These are phyloP conservation scores for Eupsilia transversa DNA, from an alignment of 2,888 invertebrate species.

Conservation along the genomic window DNA sequence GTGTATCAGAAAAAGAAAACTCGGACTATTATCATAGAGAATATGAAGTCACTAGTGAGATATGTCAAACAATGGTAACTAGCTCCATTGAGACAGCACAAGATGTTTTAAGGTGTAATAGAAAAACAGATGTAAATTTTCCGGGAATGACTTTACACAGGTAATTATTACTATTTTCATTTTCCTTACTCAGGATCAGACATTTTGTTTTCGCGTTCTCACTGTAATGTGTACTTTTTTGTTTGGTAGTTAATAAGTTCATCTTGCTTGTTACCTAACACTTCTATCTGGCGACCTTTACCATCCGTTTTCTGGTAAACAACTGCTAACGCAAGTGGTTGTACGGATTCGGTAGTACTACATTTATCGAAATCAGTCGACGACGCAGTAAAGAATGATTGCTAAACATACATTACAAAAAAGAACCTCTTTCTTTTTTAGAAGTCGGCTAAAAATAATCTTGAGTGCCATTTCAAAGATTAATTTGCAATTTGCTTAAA, in stretches of 20 bases:
- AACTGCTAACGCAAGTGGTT: background rate
- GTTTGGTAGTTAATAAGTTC: background rate
- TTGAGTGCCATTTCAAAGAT: conserved; percentile 14
- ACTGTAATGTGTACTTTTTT: background rate
- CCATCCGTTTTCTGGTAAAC: conserved; percentile 13
- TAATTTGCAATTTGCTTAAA: background rate
- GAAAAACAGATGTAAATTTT: conserved; percentile 68
- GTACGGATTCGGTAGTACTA: background rate
- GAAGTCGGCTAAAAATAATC: conserved; percentile 6
- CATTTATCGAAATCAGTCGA: background rate
- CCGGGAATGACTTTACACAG: conserved; percentile 80
- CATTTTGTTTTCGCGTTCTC: background rate
- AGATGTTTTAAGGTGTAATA: conserved; percentile 66
- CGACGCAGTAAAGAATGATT: background rate
- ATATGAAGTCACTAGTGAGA: conserved; percentile 74
- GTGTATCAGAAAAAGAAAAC: conserved; percentile 83
- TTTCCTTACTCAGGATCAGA: background rate
- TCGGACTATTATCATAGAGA: conserved; percentile 74
- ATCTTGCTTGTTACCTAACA: conserved; percentile 6
- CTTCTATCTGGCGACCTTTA: conserved; percentile 21
- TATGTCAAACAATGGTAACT: conserved; percentile 74
- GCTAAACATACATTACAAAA: background rate
- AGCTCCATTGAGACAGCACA: conserved; percentile 73
- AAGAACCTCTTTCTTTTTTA: background rate
- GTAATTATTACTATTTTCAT: conserved; percentile 66